Evolutionary conservation across 2,888 invertebrate genomes (phyloP).

Genomic region (Drosophila nr. fundita): DNA sequence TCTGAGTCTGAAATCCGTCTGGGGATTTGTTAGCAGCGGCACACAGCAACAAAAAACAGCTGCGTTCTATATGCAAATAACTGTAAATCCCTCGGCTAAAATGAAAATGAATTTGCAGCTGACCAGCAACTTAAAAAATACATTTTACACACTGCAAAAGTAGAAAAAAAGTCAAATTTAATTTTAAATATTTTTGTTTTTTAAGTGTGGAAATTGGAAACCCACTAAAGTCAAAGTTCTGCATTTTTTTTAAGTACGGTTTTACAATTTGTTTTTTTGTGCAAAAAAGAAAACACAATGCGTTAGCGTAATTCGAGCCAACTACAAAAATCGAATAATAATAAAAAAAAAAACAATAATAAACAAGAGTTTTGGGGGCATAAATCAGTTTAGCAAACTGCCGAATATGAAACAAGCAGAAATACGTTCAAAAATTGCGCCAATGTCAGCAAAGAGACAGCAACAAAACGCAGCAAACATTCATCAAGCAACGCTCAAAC

Average conservation of each 20-base stretch:
- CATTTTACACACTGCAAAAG: not conserved
- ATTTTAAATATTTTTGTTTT: not conserved
- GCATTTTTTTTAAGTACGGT: constrained; percentile 6
- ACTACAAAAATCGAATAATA: not conserved
- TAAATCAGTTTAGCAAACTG: not conserved
- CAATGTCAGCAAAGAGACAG: constrained; percentile 15
- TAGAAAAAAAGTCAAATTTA: not conserved
- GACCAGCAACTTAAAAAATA: not conserved
- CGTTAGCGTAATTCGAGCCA: constrained; percentile 39
- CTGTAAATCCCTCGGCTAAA: not conserved
- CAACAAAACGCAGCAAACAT: constrained; percentile 32
- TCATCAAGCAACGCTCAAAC: constrained; percentile 37
- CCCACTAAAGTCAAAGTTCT: not conserved
- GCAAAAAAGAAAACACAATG: not conserved
- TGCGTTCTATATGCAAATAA: constrained; percentile 28
- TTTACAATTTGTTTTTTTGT: constrained; percentile 35
- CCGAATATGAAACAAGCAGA: constrained; percentile 1
- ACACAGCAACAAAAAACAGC: constrained; percentile 27
- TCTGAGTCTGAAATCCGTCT: constrained; percentile 19
- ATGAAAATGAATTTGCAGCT: not conserved
- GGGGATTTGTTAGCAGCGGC: constrained; percentile 29
- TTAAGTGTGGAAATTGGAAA: constrained; percentile 2
- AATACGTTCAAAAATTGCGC: constrained; percentile 20
- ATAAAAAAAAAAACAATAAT: constrained; percentile 2
- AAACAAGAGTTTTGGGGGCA: not conserved